Evolutionary conservation across 2,113 vertebrate species (phyloP), one percentile per base, ranked within the genome.

Genomic region (Odobenus rosmarus): DNA sequence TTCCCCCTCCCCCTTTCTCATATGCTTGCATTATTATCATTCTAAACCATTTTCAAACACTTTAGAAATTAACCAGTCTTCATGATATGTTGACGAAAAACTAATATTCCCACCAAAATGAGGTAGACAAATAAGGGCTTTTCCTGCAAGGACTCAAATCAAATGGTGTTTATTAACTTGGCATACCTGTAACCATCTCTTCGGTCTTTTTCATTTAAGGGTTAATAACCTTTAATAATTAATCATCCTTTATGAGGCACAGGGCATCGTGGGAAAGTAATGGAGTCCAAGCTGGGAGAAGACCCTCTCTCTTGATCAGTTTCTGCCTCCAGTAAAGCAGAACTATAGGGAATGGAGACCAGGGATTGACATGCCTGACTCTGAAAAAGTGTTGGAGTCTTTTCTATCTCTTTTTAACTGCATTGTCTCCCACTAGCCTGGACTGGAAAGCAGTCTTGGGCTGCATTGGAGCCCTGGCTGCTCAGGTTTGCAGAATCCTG

Each of bases 261-360:
- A 53, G 4, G 1, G 15, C 69, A 46, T 95, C 36, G 26, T 57
- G 71, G 72, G 46, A 90, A 71, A 79, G 18, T 81, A 81, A 69
- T 79, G 19, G 39, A 71, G 53, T 64, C 61, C 76, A 67, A 57
- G 5, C n/a, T 10, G 6, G 16, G 77, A 39, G 62, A 90, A 95
- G 36, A 31, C 23, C 59, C 28, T 85, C 57, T 97, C 61, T 93
- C 72, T 82, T 92, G 11, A 33, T 96, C n/a, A 92, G 13, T 76
- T 90, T 95, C 88, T 97, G 28, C 77, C 46, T 93, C 90, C 24
- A 36, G 1, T 76, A 87, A 95, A 97, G 42, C 86, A 93, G 67
- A 31, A 67, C 21, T 88, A 3, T 28, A 87, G 69, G 46, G 16
- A 86, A 3, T 71, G 81, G 49, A 76, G 36, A 88, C 36, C 81